Percentiles rank a stretch among this genome's conserved stretches.
These are phyloP conservation scores for Calliopsis andreniformis DNA, from an alignment of 1,140 invertebrate species.

Conservation along the genomic window DNA sequence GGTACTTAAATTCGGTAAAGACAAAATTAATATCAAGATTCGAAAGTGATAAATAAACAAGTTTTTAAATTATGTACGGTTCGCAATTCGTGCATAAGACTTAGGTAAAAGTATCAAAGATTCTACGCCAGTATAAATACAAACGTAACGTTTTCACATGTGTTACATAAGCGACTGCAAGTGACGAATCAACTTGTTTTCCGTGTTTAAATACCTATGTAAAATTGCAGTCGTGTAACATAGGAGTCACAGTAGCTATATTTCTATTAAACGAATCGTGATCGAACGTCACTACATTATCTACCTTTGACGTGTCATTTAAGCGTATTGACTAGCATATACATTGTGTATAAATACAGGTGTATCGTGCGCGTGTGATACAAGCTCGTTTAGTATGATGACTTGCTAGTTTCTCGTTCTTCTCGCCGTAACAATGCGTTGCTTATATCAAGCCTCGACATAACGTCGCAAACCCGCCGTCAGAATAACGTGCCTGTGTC, in stretches of 20 bases:
- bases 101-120: not conserved
- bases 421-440: not conserved
- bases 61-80: too few relatives aligned
- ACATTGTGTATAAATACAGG: not conserved
- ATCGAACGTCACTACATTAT: not conserved
- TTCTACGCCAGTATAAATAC: not conserved
- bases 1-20: too few relatives aligned
- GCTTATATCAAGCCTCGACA: not conserved
- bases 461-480: not conserved
- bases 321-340: not conserved
- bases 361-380: not conserved
- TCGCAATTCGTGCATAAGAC: too few relatives aligned
- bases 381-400: constrained; percentile 3
- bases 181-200: not conserved
- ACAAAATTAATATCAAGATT: too few relatives aligned
- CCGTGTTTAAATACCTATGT: not conserved
- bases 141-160: not conserved
- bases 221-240: not conserved
- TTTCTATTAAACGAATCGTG: not conserved
- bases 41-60: too few relatives aligned
- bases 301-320: not conserved
- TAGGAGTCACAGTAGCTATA: not conserved
- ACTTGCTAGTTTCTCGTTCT: constrained; percentile 26
- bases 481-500: not conserved
- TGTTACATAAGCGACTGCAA: not conserved